These are phyloP conservation scores for Malaclemys terrapin DNA, from an alignment of 2,113 vertebrate species.

Conservation along the genomic window DNA sequence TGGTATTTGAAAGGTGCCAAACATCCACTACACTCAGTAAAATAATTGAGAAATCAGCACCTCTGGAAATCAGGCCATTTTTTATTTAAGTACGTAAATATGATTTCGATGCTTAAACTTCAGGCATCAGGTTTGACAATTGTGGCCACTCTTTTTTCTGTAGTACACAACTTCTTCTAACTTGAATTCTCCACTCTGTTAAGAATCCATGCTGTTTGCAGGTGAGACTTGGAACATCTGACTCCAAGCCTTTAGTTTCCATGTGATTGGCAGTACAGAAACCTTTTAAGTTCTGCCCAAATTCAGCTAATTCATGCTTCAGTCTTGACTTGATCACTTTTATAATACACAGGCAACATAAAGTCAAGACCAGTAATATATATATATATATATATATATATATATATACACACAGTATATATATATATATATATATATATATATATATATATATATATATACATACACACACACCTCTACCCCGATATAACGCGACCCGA, in stretches of 20 bases:
- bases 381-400: too few relatives aligned
- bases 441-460: too few relatives aligned
- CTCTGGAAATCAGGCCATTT: background rate
- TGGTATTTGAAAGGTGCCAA: conserved; percentile 31
- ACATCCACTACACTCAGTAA: background rate
- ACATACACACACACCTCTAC: too few relatives aligned
- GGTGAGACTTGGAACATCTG: conserved; percentile 2
- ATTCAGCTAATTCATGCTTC: background rate
- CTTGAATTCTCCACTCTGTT: background rate
- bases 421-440: too few relatives aligned
- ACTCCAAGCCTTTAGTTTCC: conserved; percentile 6
- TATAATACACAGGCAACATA: background rate
- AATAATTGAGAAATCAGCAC: background rate
- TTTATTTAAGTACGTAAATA: conserved; percentile 24
- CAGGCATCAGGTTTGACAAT: background rate
- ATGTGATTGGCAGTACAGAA: conserved; percentile 25
- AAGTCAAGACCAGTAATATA: background rate
- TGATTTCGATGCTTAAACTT: conserved; percentile 30
- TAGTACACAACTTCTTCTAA: background rate
- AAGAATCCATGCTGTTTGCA: conserved; percentile 8
- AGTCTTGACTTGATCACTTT: background rate
- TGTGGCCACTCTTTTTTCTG: conserved; percentile 30
- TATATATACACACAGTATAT: too few relatives aligned
- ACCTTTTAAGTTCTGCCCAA: background rate
- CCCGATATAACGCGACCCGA: too few relatives aligned